Percentiles rank a stretch among this genome's conserved stretches.
Conservation (phyloP, 53 echinoderm and acorn worm species). For the Apostichopus leukothele region DNA sequence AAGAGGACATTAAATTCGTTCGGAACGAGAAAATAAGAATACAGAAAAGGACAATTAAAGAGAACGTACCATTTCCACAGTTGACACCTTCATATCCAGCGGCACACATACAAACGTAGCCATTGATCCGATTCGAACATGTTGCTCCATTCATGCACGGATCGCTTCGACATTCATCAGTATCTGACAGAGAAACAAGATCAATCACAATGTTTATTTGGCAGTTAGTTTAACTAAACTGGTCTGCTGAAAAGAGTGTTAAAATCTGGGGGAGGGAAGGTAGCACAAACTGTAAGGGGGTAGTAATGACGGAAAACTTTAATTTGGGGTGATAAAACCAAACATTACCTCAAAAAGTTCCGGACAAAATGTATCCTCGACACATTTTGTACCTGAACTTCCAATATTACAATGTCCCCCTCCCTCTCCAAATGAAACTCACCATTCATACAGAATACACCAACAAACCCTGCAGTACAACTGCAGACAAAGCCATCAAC, state of each 20-base stretch:
- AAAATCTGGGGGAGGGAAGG: too few species aligned
- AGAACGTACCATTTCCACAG: conserved; percentile 12
- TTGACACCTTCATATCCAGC: conserved; percentile 3
- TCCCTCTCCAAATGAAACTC: not conserved
- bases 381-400: too few species aligned
- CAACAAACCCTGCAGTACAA: not conserved
- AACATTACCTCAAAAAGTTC: too few species aligned
- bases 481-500: not conserved
- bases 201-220: too few species aligned
- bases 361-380: too few species aligned
- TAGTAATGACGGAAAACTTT: too few species aligned
- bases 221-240: too few species aligned
- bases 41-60: not conserved
- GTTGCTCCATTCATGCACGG: conserved; percentile 22
- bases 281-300: too few species aligned
- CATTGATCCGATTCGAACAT: conserved; percentile 7
- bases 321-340: too few species aligned
- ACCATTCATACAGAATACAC: conserved; percentile 20
- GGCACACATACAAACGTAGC: conserved; percentile 2
- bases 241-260: too few species aligned
- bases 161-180: conserved; percentile 10
- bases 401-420: too few species aligned
- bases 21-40: not conserved
- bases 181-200: not conserved
- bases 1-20: too few species aligned